Evolutionary conservation across 1,140 invertebrate species (phyloP).

Genomic region (Brachionus calyciflorus): DNA sequence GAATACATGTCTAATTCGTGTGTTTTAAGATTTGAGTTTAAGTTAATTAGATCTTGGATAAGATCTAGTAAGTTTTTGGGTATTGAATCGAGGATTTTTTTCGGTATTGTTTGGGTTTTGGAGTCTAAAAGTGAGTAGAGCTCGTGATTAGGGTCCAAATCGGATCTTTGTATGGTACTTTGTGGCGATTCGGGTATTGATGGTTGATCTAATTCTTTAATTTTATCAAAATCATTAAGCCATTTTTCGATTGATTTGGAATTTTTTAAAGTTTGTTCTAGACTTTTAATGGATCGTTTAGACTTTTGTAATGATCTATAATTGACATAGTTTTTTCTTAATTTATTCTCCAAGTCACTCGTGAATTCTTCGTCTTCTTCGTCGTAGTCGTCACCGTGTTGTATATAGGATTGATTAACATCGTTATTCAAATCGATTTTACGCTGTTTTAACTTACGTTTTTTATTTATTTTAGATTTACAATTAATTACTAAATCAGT

Average conservation of each 20-base stretch:
- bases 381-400: slow-evolving; percentile 11
- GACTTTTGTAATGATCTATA: slow-evolving; percentile 32
- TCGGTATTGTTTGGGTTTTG: neutral
- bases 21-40: neutral
- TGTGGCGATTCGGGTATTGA: neutral
- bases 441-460: slow-evolving; percentile 18
- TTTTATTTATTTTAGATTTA: neutral
- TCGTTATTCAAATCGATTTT: neutral
- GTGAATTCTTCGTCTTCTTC: neutral
- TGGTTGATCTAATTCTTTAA: neutral
- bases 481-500: neutral
- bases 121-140: neutral
- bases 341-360: too few relatives aligned
- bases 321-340: slow-evolving; percentile 14
- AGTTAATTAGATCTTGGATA: neutral
- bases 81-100: neutral
- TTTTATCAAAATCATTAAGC: slow-evolving; percentile 36
- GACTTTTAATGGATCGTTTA: slow-evolving; percentile 13
- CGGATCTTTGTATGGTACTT: neutral
- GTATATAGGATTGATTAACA: neutral
- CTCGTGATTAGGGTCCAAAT: neutral
- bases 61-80: neutral
- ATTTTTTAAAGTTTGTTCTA: slow-evolving; percentile 34
- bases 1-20: neutral
- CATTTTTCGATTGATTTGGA: slow-evolving; percentile 45